A percentile compares a stretch with the other conserved stretches of the same genome.
These are phyloP conservation scores for Athripsodes cinereus DNA, from an alignment of 2,888 invertebrate genomes.

Conservation along the genomic window DNA sequence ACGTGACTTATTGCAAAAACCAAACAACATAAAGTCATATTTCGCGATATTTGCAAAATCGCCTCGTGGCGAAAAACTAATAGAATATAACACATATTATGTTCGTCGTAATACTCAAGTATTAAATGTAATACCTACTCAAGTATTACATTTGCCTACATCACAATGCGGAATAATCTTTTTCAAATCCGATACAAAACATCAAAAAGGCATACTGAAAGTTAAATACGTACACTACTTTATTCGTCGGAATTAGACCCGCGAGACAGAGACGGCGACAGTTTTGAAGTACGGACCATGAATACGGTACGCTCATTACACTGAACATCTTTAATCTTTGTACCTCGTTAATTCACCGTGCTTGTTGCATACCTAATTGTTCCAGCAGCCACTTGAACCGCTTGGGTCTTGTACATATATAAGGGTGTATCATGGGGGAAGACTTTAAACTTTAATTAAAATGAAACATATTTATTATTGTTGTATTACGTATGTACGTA, in stretches of 20 bases:
- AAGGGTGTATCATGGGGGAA: background rate
- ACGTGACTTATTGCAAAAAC: too few relatives aligned
- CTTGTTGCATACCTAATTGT: constrained; percentile 28
- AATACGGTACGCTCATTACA: constrained; percentile 27
- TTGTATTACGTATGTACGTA: background rate
- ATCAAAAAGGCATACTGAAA: background rate
- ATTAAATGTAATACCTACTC: too few relatives aligned
- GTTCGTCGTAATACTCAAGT: too few relatives aligned
- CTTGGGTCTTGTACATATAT: background rate
- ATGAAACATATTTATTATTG: background rate
- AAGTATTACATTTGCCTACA: too few relatives aligned
- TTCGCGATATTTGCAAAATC: too few relatives aligned
- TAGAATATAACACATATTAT: too few relatives aligned
- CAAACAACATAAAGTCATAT: too few relatives aligned
- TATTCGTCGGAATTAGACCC: background rate
- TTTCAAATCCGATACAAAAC: too few relatives aligned
- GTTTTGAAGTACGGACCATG: constrained; percentile 24
- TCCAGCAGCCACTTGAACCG: constrained; percentile 7
- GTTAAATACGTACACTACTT: background rate
- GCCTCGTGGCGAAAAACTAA: too few relatives aligned
- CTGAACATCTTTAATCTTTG: constrained; percentile 27
- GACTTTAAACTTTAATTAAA: constrained; percentile 4
- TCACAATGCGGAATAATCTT: too few relatives aligned
- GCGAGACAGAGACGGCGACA: constrained; percentile 15
- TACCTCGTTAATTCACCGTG: constrained; percentile 24